Evolutionary conservation across 2,797 vertebrate species (phyloP), one percentile per base, ranked within the genome.

Genomic region (Enteromius viviparus): DNA sequence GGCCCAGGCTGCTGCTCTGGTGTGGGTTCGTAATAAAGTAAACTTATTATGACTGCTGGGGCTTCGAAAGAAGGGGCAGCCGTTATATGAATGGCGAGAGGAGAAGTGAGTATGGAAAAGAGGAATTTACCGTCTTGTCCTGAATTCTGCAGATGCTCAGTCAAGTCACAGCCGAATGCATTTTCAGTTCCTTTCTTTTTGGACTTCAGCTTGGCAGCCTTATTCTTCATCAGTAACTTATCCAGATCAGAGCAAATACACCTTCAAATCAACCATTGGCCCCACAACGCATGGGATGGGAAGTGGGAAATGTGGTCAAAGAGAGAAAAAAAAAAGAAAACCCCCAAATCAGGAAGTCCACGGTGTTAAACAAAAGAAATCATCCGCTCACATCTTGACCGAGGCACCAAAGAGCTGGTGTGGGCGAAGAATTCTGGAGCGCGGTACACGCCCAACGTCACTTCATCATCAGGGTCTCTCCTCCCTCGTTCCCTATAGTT

Each of bases 131-230:
- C 98, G 94, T 99, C 96, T 89, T 98, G 97, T 94, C 96, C 98
- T 58, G 97, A 97, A 91, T 82, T 96, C 91, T 98, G 96, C 85
- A 99, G 96, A 92, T 98, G 96, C 88, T 98, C 98, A 85, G 90
- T 97, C 94, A 99, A 93, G 96, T 99, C 97, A 87, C 97, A 99
- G 95, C 98, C 97, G 89, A 99, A 99, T 2, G 94, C 97, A 88
- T 97, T 95, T 68, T 96, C 94, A 85, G 94, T 95, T 93, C 96
- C 97, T 95, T 97, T 99, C 93, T 96, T 97, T 93, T 97, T 99
- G 91, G 95, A 91, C 93, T 97, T 99, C 94, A 95, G 95, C 93
- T 99, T 99, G 86, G 95, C 96, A 91, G 95, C 95, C 96, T 99
- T 99, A 96, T 99, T 99, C 98, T 98, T 99, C 98, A 99, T 98